A percentile compares a stretch with the other conserved stretches of the same genome.
These are phyloP conservation scores for Lepidurus packardi DNA, from an alignment of 1,140 invertebrate species.

Conservation along the genomic window DNA sequence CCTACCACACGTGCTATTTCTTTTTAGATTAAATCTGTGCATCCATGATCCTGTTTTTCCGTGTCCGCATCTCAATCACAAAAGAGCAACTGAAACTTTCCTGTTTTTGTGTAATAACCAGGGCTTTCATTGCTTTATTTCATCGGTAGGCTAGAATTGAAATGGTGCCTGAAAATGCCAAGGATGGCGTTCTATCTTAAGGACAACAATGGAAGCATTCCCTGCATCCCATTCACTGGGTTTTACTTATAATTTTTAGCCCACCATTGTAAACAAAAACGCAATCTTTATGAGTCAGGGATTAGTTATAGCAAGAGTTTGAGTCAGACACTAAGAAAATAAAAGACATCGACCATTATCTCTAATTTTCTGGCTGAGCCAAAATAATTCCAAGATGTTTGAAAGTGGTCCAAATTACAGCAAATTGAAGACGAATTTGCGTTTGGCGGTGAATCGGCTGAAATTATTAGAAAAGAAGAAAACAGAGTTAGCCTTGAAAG, in stretches of 20 bases:
- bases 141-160: too few relatives aligned
- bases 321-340: neutral
- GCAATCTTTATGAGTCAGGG: neutral
- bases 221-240: too few relatives aligned
- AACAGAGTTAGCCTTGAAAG: conserved; percentile 90
- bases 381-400: conserved; percentile 62
- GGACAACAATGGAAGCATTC: too few relatives aligned
- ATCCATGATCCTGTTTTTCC: too few relatives aligned
- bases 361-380: neutral
- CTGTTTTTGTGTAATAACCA: too few relatives aligned
- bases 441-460: conserved; percentile 80
- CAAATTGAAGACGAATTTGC: conserved; percentile 93
- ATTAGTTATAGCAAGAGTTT: neutral
- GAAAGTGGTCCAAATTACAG: conserved; percentile 80
- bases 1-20: too few relatives aligned
- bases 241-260: neutral
- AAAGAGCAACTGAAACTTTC: too few relatives aligned
- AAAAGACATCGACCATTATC: neutral
- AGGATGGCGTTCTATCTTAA: too few relatives aligned
- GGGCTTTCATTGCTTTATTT: too few relatives aligned
- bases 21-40: too few relatives aligned
- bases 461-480: conserved; percentile 98
- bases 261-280: neutral
- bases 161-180: too few relatives aligned
- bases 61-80: too few relatives aligned